phyloP scores from a whole-genome alignment of 2,888 invertebrate species.

The Selenia dentaria region DNA sequence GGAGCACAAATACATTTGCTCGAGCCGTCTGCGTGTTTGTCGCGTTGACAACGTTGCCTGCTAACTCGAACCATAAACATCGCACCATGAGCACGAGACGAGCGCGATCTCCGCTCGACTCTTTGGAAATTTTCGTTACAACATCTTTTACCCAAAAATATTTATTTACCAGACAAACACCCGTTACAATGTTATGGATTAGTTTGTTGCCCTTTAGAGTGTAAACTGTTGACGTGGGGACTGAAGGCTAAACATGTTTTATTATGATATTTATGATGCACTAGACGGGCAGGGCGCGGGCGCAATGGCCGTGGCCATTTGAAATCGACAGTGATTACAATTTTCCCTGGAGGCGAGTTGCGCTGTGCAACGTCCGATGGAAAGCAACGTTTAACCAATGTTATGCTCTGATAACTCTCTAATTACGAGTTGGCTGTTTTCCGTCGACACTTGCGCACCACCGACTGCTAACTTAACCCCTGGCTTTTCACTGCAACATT shows the following conservation, averaged over 20 bases:
- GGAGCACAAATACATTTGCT: slow-evolving; percentile 54
- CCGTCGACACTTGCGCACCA: slow-evolving; percentile 74
- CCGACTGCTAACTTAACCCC: slow-evolving; percentile 75
- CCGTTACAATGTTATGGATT: slow-evolving; percentile 47
- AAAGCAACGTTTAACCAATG: slow-evolving; percentile 84
- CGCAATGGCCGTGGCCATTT: slow-evolving; percentile 68
- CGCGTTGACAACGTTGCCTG: slow-evolving; percentile 62
- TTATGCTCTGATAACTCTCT: slow-evolving; percentile 83
- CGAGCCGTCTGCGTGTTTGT: slow-evolving; percentile 55
- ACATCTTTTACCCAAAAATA: slow-evolving; percentile 52
- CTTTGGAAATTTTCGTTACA: slow-evolving; percentile 53
- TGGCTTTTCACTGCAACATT: slow-evolving; percentile 74
- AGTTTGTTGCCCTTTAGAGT: slow-evolving; percentile 51
- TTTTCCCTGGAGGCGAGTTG: slow-evolving; percentile 79
- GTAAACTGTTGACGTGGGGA: slow-evolving; percentile 52
- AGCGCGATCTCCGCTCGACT: slow-evolving; percentile 48
- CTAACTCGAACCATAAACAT: slow-evolving; percentile 63
- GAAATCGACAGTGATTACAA: slow-evolving; percentile 84
- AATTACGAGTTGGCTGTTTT: slow-evolving; percentile 77
- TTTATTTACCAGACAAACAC: slow-evolving; percentile 62
- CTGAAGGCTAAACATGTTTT: slow-evolving; percentile 48
- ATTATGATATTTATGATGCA: slow-evolving; percentile 41
- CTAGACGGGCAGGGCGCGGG: slow-evolving; percentile 39
- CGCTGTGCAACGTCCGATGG: slow-evolving; percentile 82
- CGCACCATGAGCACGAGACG: slow-evolving; percentile 44